Percentiles rank a stretch among this genome's conserved stretches.
Evolutionary conservation across 2,113 vertebrate species (phyloP).

Genomic region (Callipepla squamata): DNA sequence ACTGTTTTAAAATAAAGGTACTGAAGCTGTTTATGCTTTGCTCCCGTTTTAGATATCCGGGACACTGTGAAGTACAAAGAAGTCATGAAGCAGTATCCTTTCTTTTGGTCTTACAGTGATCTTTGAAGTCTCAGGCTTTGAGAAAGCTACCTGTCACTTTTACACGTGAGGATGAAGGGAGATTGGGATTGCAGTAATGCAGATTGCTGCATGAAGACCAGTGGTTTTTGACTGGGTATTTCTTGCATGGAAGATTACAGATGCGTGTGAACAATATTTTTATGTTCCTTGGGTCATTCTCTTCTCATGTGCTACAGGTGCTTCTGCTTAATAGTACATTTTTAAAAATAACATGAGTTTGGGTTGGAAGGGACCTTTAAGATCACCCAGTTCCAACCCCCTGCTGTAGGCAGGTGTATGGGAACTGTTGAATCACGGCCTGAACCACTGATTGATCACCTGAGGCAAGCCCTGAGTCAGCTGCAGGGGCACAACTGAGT

Average conservation of each 20-base stretch:
- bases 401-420: too few relatives aligned
- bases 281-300: not conserved
- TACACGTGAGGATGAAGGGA: not conserved
- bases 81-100: conserved; percentile 98
- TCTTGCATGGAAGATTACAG: not conserved
- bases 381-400: too few relatives aligned
- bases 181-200: not conserved
- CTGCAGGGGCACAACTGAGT: too few relatives aligned
- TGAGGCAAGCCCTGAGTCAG: too few relatives aligned
- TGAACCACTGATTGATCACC: too few relatives aligned
- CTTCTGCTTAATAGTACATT: not conserved
- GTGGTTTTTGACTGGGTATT: not conserved
- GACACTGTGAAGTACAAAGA: conserved; percentile 99
- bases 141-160: not conserved
- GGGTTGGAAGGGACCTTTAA: too few relatives aligned
- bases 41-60: conserved; percentile 85
- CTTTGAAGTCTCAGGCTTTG: not conserved
- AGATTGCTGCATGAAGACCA: fast-evolving
- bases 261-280: not conserved
- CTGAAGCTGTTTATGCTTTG: not conserved
- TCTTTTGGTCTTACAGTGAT: not conserved
- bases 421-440: too few relatives aligned
- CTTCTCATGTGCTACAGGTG: not conserved
- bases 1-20: not conserved
- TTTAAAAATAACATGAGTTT: not conserved